phyloP scores from a whole-genome alignment of 2,113 vertebrate genomes.

The Poeciliopsis prolifica region DNA sequence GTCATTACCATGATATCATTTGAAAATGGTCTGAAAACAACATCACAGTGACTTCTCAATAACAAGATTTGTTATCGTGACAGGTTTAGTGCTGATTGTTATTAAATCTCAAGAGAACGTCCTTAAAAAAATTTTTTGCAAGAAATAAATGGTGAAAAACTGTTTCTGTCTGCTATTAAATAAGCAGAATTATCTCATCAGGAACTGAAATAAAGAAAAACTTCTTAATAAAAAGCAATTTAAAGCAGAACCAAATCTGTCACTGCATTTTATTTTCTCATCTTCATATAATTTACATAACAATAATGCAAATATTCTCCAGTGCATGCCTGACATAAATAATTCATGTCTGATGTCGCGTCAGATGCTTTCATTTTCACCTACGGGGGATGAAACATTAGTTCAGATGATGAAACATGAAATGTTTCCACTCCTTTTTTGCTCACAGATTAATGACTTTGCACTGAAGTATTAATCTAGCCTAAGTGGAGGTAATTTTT shows the following conservation, averaged over 20 bases:
- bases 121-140: background rate
- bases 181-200: background rate
- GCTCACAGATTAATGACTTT: slow-evolving; percentile 7
- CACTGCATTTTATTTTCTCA: slow-evolving; percentile 17
- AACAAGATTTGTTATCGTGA: no score
- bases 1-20: no score
- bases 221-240: background rate
- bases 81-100: background rate
- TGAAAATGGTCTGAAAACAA: no score
- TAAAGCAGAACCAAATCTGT: slow-evolving; percentile 1
- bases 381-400: slow-evolving; percentile 15
- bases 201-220: background rate
- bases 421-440: background rate
- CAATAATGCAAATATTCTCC: background rate
- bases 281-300: slow-evolving; percentile 10
- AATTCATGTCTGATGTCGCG: slow-evolving; percentile 23
- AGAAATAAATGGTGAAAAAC: background rate
- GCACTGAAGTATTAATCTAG: slow-evolving; percentile 31
- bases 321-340: slow-evolving; percentile 37
- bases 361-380: slow-evolving; percentile 16
- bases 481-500: slow-evolving; percentile 40
- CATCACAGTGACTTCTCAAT: no score
- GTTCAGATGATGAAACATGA: background rate
- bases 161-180: background rate
- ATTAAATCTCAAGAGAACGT: background rate